These are phyloP conservation scores for Anhinga anhinga DNA, from an alignment of 2,113 vertebrate species.

Conservation along the genomic window DNA sequence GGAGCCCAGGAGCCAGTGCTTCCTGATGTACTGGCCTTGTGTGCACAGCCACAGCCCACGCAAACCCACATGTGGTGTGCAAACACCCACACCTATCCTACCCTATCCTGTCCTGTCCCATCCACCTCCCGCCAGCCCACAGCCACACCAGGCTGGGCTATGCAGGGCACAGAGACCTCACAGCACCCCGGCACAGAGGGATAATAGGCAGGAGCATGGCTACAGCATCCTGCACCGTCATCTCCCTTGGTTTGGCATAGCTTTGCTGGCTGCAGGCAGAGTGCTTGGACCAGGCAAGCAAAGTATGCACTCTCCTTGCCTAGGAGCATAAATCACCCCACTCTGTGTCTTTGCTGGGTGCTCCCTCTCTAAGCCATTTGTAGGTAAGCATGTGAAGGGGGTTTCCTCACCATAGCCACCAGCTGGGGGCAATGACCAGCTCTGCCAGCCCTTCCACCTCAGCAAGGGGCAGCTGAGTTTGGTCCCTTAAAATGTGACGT, in stretches of 20 bases:
- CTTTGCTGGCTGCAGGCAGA: background rate
- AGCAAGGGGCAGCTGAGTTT: background rate
- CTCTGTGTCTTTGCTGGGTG: background rate
- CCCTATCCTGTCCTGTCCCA: no score
- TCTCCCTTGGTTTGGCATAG: fast-evolving
- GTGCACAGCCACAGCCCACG: fast-evolving
- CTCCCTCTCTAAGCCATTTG: background rate
- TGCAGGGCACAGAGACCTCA: no score
- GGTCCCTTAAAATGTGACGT: background rate
- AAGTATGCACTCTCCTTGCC: fast-evolving
- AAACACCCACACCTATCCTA: no score
- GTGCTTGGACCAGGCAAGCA: background rate
- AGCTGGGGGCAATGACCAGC: background rate
- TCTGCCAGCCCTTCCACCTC: background rate
- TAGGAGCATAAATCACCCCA: background rate
- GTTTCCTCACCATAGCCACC: background rate
- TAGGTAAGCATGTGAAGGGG: background rate
- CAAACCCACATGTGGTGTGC: no score
- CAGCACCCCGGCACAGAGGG: fast-evolving
- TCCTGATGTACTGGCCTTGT: background rate
- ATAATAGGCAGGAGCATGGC: background rate
- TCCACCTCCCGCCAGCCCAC: background rate
- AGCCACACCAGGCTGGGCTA: background rate
- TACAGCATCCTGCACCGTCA: background rate
- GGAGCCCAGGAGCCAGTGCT: background rate